These are phyloP conservation scores for Dromas ardeola DNA, from an alignment of 2,113 vertebrate species.

Conservation along the genomic window DNA sequence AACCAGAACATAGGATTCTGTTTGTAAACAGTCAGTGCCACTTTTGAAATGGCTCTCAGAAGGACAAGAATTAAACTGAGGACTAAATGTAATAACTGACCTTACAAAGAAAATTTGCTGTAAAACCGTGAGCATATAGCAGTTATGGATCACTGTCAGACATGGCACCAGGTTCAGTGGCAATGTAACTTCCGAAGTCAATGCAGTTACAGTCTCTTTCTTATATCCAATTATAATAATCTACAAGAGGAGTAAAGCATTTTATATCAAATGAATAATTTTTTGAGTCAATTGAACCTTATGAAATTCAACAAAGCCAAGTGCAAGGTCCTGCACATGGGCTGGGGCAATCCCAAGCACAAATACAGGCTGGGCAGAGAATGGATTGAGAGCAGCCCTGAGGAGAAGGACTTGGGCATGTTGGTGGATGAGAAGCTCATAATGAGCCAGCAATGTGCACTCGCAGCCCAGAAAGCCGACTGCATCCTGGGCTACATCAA, in stretches of 20 bases:
- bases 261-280: not conserved
- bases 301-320: too few species aligned
- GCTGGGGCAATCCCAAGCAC: too few species aligned
- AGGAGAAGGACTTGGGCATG: too few species aligned
- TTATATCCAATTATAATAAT: not conserved
- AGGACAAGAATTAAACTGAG: not conserved
- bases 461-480: too few species aligned
- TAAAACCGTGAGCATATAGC: not conserved
- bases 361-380: too few species aligned
- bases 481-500: too few species aligned
- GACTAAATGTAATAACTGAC: not conserved
- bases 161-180: not conserved
- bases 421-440: too few species aligned
- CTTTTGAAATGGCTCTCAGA: not conserved
- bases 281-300: too few species aligned
- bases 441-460: too few species aligned
- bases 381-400: too few species aligned
- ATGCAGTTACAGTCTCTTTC: not conserved
- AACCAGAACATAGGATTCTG: not conserved
- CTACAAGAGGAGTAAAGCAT: not conserved
- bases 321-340: too few species aligned
- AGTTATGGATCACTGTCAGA: not conserved
- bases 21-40: not conserved
- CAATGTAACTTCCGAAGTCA: not conserved
- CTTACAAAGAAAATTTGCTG: not conserved